Evolutionary conservation across 2,113 vertebrate species (phyloP).

Genomic region (Notothenia coriiceps): DNA sequence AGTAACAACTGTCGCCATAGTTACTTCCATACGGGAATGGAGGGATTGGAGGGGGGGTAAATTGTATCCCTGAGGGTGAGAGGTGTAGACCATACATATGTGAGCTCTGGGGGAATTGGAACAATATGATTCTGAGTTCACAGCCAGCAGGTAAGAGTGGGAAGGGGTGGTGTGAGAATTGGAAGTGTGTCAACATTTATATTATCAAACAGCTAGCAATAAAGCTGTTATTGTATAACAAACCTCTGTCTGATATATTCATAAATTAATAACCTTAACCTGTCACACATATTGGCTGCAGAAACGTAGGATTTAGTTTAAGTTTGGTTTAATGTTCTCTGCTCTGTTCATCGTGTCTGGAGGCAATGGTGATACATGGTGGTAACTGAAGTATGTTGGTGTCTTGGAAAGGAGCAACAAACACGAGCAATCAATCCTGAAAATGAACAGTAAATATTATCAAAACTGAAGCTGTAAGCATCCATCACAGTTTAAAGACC

Average conservation of each 20-base stretch:
- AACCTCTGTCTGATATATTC: not conserved
- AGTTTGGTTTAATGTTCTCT: not conserved
- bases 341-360: not conserved
- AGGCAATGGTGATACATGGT: no score
- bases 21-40: conserved; percentile 35
- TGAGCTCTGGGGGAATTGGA: conserved; percentile 14
- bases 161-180: conserved; percentile 7
- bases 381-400: not conserved
- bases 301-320: not conserved
- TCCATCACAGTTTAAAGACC: not conserved
- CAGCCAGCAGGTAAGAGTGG: conserved; percentile 9
- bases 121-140: conserved; percentile 23
- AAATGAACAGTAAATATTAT: not conserved
- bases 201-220: not conserved
- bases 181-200: not conserved
- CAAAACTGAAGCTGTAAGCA: not conserved
- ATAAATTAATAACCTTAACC: not conserved
- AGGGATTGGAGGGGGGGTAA: not conserved
- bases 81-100: conserved; percentile 34
- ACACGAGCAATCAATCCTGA: not conserved
- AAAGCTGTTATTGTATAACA: not conserved
- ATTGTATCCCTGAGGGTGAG: conserved; percentile 30
- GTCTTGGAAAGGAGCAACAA: not conserved
- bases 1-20: conserved; percentile 65
- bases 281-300: not conserved